Base-by-base conservation (phyloP, 1,140 invertebrate genomes). In the Argopecten irradians region DNA sequence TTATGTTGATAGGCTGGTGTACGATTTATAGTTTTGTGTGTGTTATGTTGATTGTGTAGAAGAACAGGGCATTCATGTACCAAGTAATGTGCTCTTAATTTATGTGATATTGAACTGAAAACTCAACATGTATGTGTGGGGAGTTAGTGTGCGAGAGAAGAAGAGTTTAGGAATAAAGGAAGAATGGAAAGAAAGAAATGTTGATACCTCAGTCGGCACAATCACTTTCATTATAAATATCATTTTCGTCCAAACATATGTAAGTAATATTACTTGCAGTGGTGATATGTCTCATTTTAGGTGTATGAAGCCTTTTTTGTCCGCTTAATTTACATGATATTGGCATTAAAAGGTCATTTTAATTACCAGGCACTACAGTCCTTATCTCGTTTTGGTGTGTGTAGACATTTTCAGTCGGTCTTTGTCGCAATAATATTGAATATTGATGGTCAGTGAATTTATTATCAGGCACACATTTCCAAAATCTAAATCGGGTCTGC, bases 181-280 rank as follows among this genome's bases (percentile, higher is more conserved):
- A 71, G 55, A n/a, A 46, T n/a, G n/a, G 43, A 46, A 19, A 46
- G 22, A 46, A 46, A 28, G 55, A 71, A 22, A 71, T 71, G 55
- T 71, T 71, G 55, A 71, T 71, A 71, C 55, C 5, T 71, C n/a
- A 28, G 55, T 28, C 55, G n/a, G 55, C 28, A 71, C 55, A 71
- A 71, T 71, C 55, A 71, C 55, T 28, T 3, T 71, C 55, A 71
- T 71, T 71, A 71, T 71, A 71, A 71, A 71, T 71, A 71, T 71
- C 55, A 71, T 71, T 71, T 71, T 71, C 55, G 55, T 71, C 55
- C 55, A 71, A 28, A 71, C 55, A n/a, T 71, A 28, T 71, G n/a
- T 28, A 71, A 71, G 55, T 71, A 71, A 71, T 28, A 71, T 1
- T 71, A 71, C 55, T 71, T 71, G 55, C 55, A 71, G 55, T 71